Conservation (phyloP, 2,113 vertebrate species). For the Myiagra hebetior region DNA sequence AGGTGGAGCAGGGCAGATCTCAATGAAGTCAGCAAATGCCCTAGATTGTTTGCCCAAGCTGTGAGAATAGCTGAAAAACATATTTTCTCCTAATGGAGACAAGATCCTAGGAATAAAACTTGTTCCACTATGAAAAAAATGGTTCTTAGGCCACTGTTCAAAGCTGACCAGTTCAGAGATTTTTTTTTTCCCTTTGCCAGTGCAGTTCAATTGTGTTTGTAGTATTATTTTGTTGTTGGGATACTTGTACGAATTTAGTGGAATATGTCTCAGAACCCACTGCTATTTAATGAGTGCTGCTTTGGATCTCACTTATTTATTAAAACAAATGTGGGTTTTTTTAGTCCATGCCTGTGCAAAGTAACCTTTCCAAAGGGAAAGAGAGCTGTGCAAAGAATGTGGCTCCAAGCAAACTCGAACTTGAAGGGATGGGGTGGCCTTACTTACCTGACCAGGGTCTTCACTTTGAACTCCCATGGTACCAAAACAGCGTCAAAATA, state of each 20-base stretch:
- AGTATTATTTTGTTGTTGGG: neutral
- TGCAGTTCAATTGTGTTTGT: neutral
- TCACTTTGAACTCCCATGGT: neutral
- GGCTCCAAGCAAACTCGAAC: neutral
- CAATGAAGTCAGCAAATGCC: neutral
- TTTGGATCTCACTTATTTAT: neutral
- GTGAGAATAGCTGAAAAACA: neutral
- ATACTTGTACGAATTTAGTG: neutral
- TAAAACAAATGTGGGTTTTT: neutral
- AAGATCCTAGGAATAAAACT: neutral
- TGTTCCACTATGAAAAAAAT: neutral
- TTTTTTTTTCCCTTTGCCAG: neutral
- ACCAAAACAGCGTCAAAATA: neutral
- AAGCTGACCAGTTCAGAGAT: neutral
- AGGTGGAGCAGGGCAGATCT: neutral
- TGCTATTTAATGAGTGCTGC: neutral
- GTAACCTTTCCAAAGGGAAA: neutral
- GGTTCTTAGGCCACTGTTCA: neutral
- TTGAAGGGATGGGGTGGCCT: neutral
- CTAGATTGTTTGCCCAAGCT: neutral
- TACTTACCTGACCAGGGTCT: neutral
- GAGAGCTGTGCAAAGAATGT: neutral
- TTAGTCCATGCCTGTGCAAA: neutral
- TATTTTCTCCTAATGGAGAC: neutral
- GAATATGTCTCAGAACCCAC: neutral